Base-by-base conservation (phyloP, 2,888 invertebrate species). In the Harpalus rubripes region DNA sequence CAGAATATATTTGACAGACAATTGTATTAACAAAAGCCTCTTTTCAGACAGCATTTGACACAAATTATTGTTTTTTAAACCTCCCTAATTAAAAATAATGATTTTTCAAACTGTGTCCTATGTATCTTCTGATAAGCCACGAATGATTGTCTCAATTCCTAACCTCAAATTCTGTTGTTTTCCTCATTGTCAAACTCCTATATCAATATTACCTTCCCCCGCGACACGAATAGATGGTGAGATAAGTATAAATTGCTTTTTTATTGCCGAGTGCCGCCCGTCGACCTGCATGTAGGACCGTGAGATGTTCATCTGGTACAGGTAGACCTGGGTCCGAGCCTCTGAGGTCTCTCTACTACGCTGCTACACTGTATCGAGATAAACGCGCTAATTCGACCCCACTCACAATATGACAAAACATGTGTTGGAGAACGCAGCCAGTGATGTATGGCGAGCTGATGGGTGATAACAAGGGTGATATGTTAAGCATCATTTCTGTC, bases 201-300 rank as follows among this genome's bases (percentile, higher is more conserved):
- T 81, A 56, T 81, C 81, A 81, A 81, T 68, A 81, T 81, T 81
- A 81, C 52, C 68, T 81, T 81, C 81, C 68, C 15, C 18, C 15
- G 12, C 52, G 65, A 65, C 68, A 61, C 81, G 61, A 63, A 18
- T 32, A 74, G 83, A 83, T 83, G 76, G 32, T 59, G 76, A 83
- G 83, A 83, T 83, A 83, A 83, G 83, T 59, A 76, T 82, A 72
- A 82, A 82, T 82, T 82, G 82, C 82, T 82, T 82, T 82, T 82
- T 82, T 82, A 82, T 82, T 82, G 82, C 58, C 72, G 58, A 10
- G 56, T n/a, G 56, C 18, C 72, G 82, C 82, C 82, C 61, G 74
- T 10, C 41, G 72, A 18, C 72, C 72, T 74, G 72, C 72, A 74
- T 74, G 15, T 74, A 74, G 72, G 41, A 16, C 44, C 18, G 44